These are phyloP conservation scores for Prenolepis imparis DNA, from an alignment of 2,888 invertebrate genomes.

Conservation along the genomic window DNA sequence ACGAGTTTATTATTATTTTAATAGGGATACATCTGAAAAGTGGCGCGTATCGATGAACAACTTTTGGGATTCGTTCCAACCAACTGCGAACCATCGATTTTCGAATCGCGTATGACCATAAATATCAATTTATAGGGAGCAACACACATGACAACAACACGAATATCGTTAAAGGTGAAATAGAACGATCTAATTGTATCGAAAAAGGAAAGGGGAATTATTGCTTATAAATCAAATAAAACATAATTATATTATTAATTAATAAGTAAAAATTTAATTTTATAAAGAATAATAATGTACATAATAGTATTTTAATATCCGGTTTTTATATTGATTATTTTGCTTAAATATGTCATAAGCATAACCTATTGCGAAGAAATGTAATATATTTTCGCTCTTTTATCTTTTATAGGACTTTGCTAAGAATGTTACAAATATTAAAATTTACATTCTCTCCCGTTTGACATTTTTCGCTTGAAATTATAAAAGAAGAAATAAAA, in stretches of 20 bases:
- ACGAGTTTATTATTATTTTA: background rate
- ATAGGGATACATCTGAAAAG: background rate
- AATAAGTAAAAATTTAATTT: conserved; percentile 3
- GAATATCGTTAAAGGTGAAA: conserved; percentile 1
- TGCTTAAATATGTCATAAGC: background rate
- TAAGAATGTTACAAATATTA: background rate
- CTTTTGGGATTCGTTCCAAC: conserved; percentile 23
- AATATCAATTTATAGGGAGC: conserved; percentile 7
- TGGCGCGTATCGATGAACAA: conserved; percentile 25
- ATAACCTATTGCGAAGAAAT: background rate
- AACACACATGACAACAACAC: background rate
- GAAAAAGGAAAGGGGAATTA: background rate
- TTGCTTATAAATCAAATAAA: background rate
- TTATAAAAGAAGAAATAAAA: too few species aligned
- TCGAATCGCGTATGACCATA: background rate
- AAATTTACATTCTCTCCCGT: background rate
- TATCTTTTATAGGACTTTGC: background rate
- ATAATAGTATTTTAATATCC: background rate
- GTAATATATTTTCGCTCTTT: background rate
- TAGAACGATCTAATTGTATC: background rate
- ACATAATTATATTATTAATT: too few species aligned
- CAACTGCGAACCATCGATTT: conserved; percentile 6
- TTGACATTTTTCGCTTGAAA: conserved; percentile 3
- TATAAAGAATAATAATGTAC: background rate
- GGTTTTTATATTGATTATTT: background rate